These are phyloP conservation scores for Callimorpha dominula DNA, from an alignment of 2,888 invertebrate genomes.

Conservation along the genomic window DNA sequence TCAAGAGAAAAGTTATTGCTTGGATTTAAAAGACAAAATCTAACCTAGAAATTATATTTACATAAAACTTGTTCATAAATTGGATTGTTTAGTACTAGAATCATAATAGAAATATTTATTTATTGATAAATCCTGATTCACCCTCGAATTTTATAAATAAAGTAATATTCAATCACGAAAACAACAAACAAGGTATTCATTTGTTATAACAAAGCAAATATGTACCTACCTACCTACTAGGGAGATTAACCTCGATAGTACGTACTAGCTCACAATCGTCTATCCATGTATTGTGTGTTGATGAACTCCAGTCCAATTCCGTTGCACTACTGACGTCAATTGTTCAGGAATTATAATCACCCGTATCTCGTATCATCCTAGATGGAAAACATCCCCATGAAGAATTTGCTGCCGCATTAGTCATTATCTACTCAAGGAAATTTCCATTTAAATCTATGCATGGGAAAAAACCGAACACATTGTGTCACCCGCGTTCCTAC, in stretches of 20 bases:
- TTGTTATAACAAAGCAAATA: slow-evolving; percentile 13
- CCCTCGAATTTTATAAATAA: neutral
- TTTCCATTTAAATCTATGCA: slow-evolving; percentile 34
- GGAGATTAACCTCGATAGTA: slow-evolving; percentile 35
- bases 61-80: too few relatives aligned
- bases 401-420: slow-evolving; percentile 56
- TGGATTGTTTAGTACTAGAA: too few relatives aligned
- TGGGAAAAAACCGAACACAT: slow-evolving; percentile 3
- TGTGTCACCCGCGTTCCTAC: neutral
- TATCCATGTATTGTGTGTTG: slow-evolving; percentile 39
- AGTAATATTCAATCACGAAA: slow-evolving; percentile 19
- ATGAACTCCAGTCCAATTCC: slow-evolving; percentile 65
- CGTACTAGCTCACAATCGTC: slow-evolving; percentile 10
- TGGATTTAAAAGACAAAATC: too few relatives aligned
- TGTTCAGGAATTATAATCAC: slow-evolving; percentile 63
- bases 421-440: slow-evolving; percentile 28
- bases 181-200: slow-evolving; percentile 22
- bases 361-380: slow-evolving; percentile 57
- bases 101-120: too few relatives aligned
- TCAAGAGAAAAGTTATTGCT: too few relatives aligned
- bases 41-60: too few relatives aligned
- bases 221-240: neutral
- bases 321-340: slow-evolving; percentile 63
- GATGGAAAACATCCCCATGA: slow-evolving; percentile 41
- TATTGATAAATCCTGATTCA: too few relatives aligned